Base-by-base conservation (phyloP, 2,113 vertebrate species). In the Brienomyrus longianalis region DNA sequence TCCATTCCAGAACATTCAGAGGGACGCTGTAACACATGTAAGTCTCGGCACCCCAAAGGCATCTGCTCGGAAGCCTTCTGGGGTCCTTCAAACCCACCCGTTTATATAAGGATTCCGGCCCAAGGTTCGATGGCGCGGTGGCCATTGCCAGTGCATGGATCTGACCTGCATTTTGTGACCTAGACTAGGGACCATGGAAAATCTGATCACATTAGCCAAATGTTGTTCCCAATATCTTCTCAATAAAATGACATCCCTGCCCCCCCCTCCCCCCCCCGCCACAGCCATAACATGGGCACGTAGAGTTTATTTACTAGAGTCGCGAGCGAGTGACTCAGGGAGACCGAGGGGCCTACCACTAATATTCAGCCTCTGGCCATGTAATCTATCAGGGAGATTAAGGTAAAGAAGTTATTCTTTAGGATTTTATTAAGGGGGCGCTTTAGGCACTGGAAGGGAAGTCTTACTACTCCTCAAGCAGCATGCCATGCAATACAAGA, bases 401-500 rank as follows among this genome's bases (percentile, higher is more conserved):
- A 95, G 94, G 94, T 95, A 94, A 95, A 95, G 95, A 94, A 96
- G 95, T 96, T 96, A 96, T 96, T 96, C 94, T 96, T 95, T 91
- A 96, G 93, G 95, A 95, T 96, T 96, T 96, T 96, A 96, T 96
- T 96, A 96, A 96, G 95, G 94, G 62, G 94, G 94, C 31, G 95
- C 95, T 95, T 91, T 94, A 93, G 95, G 95, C 95, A 90, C 91
- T 94, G 92, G 95, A 96, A 94, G 96, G 95, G 93, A 93, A 96
- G 96, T 92, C 95, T 97, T 96, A 95, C 93, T 94, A 94, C 95
- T 96, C 95, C 93, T 94, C 94, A 93, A 95, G 96, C 96, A 95
- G 94, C 94, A 91, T 95, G 96, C 96, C 96, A 96, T 95, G 95
- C 95, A 96, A 96, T 97, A 96, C 96, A 96, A 97, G 94, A 96